These are phyloP conservation scores for Drosophila subsilvestris DNA, from an alignment of 2,888 invertebrate species.

Conservation along the genomic window DNA sequence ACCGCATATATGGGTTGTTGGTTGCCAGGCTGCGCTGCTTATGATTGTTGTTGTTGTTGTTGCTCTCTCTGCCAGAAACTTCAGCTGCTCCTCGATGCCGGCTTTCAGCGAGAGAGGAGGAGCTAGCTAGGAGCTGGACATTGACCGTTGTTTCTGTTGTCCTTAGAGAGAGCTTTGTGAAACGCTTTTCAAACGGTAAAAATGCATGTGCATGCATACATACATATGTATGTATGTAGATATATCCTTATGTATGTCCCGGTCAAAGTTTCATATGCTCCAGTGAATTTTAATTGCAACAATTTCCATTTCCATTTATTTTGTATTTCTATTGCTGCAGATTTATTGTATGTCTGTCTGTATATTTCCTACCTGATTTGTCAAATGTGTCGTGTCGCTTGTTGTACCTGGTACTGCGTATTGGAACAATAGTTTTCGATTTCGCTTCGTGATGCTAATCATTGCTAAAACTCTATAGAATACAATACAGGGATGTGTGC, in stretches of 20 bases:
- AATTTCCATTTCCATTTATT: conserved; percentile 29
- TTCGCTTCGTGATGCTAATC: conserved; percentile 75
- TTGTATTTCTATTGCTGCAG: conserved; percentile 8
- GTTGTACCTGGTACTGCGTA: conserved; percentile 70
- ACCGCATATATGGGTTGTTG: conserved; percentile 5
- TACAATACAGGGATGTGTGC: conserved; percentile 10
- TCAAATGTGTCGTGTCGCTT: conserved; percentile 54
- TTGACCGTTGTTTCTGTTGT: conserved; percentile 1
- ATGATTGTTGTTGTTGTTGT: conserved; percentile 51
- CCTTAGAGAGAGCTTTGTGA: conserved; percentile 7
- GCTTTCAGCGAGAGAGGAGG: not conserved
- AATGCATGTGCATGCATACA: not conserved
- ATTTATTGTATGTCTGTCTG: not conserved
- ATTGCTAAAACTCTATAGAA: conserved; percentile 66
- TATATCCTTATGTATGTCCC: conserved; percentile 3
- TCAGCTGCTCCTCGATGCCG: not conserved
- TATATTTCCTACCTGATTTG: conserved; percentile 69
- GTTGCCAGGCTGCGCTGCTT: conserved; percentile 52
- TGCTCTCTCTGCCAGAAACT: conserved; percentile 11
- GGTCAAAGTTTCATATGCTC: not conserved
- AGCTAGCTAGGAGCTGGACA: not conserved
- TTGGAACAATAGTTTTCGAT: conserved; percentile 76
- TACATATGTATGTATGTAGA: not conserved
- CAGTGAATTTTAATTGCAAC: conserved; percentile 52
- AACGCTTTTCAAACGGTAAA: conserved; percentile 4